Conservation (phyloP, 2,797 vertebrate species). For the Poecilia velifera region DNA sequence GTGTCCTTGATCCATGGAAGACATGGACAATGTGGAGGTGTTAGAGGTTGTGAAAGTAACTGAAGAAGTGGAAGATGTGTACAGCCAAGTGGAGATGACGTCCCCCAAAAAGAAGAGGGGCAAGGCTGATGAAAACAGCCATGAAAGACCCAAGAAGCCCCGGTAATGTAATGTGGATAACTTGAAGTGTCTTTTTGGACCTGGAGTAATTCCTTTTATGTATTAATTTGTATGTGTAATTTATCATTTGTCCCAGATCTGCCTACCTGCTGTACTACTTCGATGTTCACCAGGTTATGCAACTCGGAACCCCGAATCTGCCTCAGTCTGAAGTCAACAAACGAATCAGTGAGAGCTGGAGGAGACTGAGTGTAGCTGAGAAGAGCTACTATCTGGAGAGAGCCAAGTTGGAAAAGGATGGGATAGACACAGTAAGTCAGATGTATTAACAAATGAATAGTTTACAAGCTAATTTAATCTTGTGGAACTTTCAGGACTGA, state of each 20-base stretch:
- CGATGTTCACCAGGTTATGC: conserved; percentile 94
- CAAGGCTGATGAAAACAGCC: conserved; percentile 81
- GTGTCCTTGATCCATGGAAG: conserved; percentile 33
- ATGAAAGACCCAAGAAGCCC: conserved; percentile 91
- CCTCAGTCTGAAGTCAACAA: conserved; percentile 99
- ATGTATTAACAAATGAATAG: background rate
- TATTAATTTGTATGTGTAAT: conserved; percentile 4
- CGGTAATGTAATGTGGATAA: conserved; percentile 75
- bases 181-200: background rate
- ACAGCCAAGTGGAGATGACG: conserved; percentile 81
- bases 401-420: conserved; percentile 93
- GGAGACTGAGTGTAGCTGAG: conserved; percentile 92
- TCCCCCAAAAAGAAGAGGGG: conserved; percentile 91
- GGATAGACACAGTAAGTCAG: conserved; percentile 86
- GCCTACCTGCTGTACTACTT: conserved; percentile 98
- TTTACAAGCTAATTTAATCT: background rate
- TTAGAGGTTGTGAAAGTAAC: conserved; percentile 89
- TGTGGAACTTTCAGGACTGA: background rate
- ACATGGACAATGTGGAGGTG: conserved; percentile 81
- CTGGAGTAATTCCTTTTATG: background rate
- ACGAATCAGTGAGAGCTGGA: conserved; percentile 97
- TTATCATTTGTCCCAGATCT: conserved; percentile 82
- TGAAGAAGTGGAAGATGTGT: conserved; percentile 90
- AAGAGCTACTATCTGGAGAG: conserved; percentile 95
- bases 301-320: conserved; percentile 91